phyloP scores from a whole-genome alignment of 2,888 invertebrate genomes.

The Nysson spinosus region DNA sequence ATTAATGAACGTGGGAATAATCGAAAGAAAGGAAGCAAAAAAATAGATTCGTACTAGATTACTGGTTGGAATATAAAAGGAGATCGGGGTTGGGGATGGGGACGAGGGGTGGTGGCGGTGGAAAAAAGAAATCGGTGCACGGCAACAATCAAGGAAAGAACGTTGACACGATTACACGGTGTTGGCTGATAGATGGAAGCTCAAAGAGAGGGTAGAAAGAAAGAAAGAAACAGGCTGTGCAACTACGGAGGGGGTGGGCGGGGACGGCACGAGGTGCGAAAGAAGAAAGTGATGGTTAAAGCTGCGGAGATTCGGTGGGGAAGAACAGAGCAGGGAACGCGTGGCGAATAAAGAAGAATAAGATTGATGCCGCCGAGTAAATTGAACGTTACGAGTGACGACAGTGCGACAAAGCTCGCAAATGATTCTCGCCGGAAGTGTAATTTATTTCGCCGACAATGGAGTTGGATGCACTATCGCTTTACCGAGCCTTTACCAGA shows the following conservation, averaged over 20 bases:
- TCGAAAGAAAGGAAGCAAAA: background rate
- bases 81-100: too few species aligned
- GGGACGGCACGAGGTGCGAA: constrained; percentile 9
- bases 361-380: constrained; percentile 69
- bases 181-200: constrained; percentile 42
- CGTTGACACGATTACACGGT: constrained; percentile 50
- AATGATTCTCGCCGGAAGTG: constrained; percentile 51
- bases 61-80: constrained; percentile 2
- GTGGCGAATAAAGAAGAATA: constrained; percentile 64
- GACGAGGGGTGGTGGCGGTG: background rate
- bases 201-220: constrained; percentile 4
- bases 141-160: constrained; percentile 24
- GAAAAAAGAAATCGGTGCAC: constrained; percentile 17
- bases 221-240: constrained; percentile 2
- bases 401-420: constrained; percentile 58
- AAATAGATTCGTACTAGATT: constrained; percentile 22
- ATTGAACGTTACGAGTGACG: constrained; percentile 66
- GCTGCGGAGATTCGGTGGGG: constrained; percentile 47
- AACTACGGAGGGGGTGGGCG: background rate
- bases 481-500: too few species aligned
- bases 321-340: constrained; percentile 25
- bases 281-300: constrained; percentile 45
- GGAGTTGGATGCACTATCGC: constrained; percentile 1
- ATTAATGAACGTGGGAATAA: constrained; percentile 8
- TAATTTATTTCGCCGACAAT: constrained; percentile 51